A percentile compares a stretch with the other conserved stretches of the same genome.
These are phyloP conservation scores for Xylocopa sonorina DNA, from an alignment of 1,140 invertebrate species.

Conservation along the genomic window DNA sequence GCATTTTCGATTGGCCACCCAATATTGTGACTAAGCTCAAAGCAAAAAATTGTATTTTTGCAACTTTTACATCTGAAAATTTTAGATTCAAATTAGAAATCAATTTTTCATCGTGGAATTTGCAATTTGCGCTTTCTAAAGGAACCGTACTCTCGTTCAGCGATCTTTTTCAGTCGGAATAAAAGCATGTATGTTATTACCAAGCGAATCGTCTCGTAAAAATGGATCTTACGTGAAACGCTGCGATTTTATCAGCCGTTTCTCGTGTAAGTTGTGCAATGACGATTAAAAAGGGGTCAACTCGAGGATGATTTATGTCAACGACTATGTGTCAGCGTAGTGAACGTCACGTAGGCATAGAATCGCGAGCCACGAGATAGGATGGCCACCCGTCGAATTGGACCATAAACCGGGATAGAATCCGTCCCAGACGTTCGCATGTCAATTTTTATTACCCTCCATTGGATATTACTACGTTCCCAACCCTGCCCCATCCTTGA, in stretches of 20 bases:
- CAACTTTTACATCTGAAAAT: too few species aligned
- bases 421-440: slow-evolving; percentile 21
- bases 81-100: too few species aligned
- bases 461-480: slow-evolving; percentile 11
- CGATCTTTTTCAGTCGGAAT: neutral
- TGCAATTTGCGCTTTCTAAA: neutral
- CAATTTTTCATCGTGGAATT: too few species aligned
- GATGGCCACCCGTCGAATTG: slow-evolving; percentile 42
- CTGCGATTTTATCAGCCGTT: slow-evolving; percentile 45
- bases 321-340: slow-evolving; percentile 44
- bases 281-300: slow-evolving; percentile 73
- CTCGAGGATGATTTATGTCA: slow-evolving; percentile 71
- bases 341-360: slow-evolving; percentile 43
- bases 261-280: slow-evolving; percentile 38
- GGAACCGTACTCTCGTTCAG: neutral
- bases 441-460: slow-evolving; percentile 37
- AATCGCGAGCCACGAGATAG: slow-evolving; percentile 29
- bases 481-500: too few species aligned
- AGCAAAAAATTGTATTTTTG: too few species aligned
- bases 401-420: slow-evolving; percentile 48
- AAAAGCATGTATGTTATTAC: neutral
- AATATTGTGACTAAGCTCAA: too few species aligned
- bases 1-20: neutral
- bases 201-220: neutral
- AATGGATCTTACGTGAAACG: slow-evolving; percentile 4